A percentile compares a stretch with the other conserved stretches of the same genome.
Conservation (phyloP, 2,797 vertebrate genomes). For the Amniataba percoides region DNA sequence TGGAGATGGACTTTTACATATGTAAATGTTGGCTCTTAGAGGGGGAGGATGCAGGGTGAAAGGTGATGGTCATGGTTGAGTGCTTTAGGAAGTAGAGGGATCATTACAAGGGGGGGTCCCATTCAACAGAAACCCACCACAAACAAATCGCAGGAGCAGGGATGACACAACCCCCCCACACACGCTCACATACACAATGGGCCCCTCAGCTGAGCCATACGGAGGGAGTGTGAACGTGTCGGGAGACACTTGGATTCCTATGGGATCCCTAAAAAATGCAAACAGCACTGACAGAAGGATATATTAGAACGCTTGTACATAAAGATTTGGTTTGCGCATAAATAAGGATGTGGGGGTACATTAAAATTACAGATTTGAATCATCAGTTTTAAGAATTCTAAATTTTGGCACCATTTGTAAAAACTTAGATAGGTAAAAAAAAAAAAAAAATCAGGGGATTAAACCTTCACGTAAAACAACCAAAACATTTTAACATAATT, state of each 20-base stretch:
- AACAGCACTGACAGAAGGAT: not conserved
- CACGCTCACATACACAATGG: slow-evolving; percentile 57
- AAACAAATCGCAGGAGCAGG: slow-evolving; percentile 80
- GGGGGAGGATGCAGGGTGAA: slow-evolving; percentile 79
- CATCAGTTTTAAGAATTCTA: not conserved
- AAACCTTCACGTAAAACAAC: not conserved
- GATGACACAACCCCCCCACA: slow-evolving; percentile 50
- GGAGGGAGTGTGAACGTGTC: slow-evolving; percentile 49
- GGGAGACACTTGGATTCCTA: slow-evolving; percentile 29
- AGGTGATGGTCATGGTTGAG: slow-evolving; percentile 89
- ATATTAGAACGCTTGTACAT: not conserved
- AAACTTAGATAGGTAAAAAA: not conserved
- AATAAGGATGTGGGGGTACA: not conserved
- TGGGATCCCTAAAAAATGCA: slow-evolving; percentile 33
- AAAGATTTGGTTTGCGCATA: not conserved
- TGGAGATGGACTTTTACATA: slow-evolving; percentile 81
- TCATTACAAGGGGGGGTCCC: slow-evolving; percentile 77
- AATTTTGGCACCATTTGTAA: not conserved
- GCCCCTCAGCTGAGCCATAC: slow-evolving; percentile 70
- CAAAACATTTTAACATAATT: slow-evolving; percentile 10
- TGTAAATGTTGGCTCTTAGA: slow-evolving; percentile 81
- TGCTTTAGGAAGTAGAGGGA: slow-evolving; percentile 88
- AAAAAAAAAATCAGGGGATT: slow-evolving; percentile 8
- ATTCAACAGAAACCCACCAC: slow-evolving; percentile 83
- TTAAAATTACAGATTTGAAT: not conserved